Evolutionary conservation across 2,113 vertebrate genomes (phyloP).

Genomic region (Pandion haliaetus): DNA sequence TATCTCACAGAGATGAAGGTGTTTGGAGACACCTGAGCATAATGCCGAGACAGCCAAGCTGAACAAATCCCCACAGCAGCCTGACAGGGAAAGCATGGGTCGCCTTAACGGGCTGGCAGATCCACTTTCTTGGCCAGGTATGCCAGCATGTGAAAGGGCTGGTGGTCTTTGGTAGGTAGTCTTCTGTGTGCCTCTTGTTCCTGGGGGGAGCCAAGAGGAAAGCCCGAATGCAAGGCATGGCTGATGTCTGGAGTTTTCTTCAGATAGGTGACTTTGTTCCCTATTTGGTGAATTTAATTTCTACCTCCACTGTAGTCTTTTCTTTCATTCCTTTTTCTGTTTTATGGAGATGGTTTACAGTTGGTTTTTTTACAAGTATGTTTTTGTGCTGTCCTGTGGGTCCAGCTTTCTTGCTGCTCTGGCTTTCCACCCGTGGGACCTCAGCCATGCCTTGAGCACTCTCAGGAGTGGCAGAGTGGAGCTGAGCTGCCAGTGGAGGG

Average conservation of each 20-base stretch:
- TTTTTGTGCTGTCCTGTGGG: not conserved
- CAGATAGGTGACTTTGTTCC: not conserved
- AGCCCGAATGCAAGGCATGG: not conserved
- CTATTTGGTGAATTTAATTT: not conserved
- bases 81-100: not conserved
- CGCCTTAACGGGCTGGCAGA: not conserved
- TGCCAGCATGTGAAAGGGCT: not conserved
- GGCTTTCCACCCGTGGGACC: not conserved
- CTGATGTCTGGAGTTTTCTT: not conserved
- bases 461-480: fast-evolving
- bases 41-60: not conserved
- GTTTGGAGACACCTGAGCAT: not conserved
- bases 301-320: not conserved
- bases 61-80: not conserved
- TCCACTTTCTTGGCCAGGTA: not conserved
- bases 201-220: not conserved
- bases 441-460: not conserved
- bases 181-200: not conserved
- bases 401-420: not conserved
- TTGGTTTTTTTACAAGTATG: not conserved
- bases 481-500: not conserved
- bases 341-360: not conserved
- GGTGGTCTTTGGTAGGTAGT: not conserved
- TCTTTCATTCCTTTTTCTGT: not conserved
- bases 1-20: not conserved